Evolutionary conservation across 2,113 vertebrate genomes (phyloP).

Genomic region (Thymallus thymallus): DNA sequence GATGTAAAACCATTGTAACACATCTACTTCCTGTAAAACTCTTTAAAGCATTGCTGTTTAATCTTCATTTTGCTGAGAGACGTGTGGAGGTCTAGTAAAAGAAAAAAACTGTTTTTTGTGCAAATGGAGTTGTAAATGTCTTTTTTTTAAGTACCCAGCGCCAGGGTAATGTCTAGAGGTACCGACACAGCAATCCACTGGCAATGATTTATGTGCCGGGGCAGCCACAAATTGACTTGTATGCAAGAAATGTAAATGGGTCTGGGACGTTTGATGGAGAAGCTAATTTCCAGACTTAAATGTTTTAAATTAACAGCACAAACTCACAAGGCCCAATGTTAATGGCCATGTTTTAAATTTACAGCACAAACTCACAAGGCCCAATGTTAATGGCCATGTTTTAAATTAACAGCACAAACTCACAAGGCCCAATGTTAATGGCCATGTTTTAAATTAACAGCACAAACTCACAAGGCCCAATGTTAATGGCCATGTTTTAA

Average conservation of each 20-base stretch:
- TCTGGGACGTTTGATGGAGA: conserved; percentile 94
- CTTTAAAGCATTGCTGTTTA: conserved; percentile 70
- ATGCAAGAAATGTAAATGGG: conserved; percentile 99
- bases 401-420: no score
- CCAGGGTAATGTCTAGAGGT: conserved; percentile 82
- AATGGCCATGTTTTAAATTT: no score
- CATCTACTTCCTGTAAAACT: conserved; percentile 62
- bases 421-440: no score
- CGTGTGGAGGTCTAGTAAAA: conserved; percentile 72
- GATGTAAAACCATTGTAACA: conserved; percentile 50
- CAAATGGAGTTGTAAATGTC: no score
- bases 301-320: conserved; percentile 91
- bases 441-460: no score
- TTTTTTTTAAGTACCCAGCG: conserved; percentile 75
- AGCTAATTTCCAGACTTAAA: conserved; percentile 93
- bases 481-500: no score
- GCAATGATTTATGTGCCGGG: conserved; percentile 92
- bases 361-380: no score
- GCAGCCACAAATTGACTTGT: conserved; percentile 96
- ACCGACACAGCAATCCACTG: conserved; percentile 88
- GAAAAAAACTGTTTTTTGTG: conserved; percentile 67
- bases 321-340: conserved; percentile 81
- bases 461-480: no score
- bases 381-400: no score
- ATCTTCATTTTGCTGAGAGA: conserved; percentile 74